Percentiles rank a stretch among this genome's conserved stretches.
phyloP scores from a whole-genome alignment of 2,113 vertebrate species.

The Perccottus glenii region DNA sequence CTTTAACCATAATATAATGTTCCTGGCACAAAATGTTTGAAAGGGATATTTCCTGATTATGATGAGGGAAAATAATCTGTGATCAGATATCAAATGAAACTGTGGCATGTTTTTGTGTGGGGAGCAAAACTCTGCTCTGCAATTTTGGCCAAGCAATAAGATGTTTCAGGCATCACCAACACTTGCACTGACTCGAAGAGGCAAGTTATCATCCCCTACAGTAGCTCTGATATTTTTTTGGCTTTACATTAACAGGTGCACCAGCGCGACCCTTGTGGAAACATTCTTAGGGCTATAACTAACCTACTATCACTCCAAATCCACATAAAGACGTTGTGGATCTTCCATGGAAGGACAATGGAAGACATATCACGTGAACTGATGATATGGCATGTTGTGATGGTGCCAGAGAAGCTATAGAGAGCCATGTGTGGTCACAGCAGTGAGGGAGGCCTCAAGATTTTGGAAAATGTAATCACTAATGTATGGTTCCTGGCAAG shows the following conservation, averaged over 20 bases:
- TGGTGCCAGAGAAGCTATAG: slow-evolving; percentile 57
- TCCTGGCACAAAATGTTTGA: slow-evolving; percentile 48
- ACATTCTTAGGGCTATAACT: slow-evolving; percentile 38
- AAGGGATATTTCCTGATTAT: slow-evolving; percentile 72
- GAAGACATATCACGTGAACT: slow-evolving; percentile 48
- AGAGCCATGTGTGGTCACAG: slow-evolving; percentile 64
- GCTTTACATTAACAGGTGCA: slow-evolving; percentile 71
- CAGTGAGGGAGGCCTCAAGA: slow-evolving; percentile 60
- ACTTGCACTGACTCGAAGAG: slow-evolving; percentile 52
- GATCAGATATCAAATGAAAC: slow-evolving; percentile 74
- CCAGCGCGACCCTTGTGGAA: slow-evolving; percentile 50
- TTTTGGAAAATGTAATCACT: slow-evolving; percentile 30
- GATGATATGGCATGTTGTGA: slow-evolving; percentile 41
- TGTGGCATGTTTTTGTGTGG: slow-evolving; percentile 65
- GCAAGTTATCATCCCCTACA: slow-evolving; percentile 48
- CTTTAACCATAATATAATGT: slow-evolving; percentile 65
- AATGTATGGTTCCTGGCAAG: no score
- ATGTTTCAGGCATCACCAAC: slow-evolving; percentile 62
- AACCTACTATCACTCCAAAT: slow-evolving; percentile 55
- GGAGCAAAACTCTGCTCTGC: slow-evolving; percentile 62
- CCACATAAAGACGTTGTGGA: slow-evolving; percentile 59
- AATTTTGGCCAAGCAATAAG: slow-evolving; percentile 70
- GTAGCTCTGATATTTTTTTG: slow-evolving; percentile 47
- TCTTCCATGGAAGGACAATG: slow-evolving; percentile 30
- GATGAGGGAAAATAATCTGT: slow-evolving; percentile 69